Evolutionary conservation across 1,140 invertebrate species (phyloP).

Genomic region (Gryllus bimaculatus): DNA sequence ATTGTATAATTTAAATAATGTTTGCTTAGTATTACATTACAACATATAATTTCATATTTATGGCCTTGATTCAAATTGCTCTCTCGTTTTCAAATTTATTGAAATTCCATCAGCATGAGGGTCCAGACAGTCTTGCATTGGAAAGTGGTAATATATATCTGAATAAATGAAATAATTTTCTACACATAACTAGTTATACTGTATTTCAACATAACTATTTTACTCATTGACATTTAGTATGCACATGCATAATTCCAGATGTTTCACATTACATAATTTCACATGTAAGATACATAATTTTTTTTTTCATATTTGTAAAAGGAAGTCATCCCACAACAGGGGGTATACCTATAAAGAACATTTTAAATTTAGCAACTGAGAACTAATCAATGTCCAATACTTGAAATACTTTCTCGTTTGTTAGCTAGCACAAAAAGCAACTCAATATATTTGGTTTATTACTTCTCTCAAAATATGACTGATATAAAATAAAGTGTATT

Average conservation of each 20-base stretch:
- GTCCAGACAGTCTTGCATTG: not conserved
- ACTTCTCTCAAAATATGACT: too few relatives aligned
- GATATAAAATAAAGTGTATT: too few relatives aligned
- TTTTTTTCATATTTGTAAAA: not conserved
- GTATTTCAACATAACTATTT: not conserved
- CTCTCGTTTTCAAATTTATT: not conserved
- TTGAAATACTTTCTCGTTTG: not conserved
- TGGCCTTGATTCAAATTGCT: not conserved
- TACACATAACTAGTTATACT: not conserved
- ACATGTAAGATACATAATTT: not conserved
- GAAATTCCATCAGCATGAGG: not conserved
- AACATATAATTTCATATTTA: not conserved
- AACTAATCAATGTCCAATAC: not conserved
- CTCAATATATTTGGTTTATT: too few relatives aligned
- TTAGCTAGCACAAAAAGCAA: not conserved
- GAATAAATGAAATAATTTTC: not conserved
- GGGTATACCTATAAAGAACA: not conserved
- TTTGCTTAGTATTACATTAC: not conserved
- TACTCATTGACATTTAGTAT: not conserved
- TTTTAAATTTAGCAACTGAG: not conserved
- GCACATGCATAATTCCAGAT: not conserved
- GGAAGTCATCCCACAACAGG: too few relatives aligned
- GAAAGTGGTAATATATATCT: not conserved
- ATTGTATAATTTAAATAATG: not conserved
- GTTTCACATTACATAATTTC: not conserved